These are phyloP conservation scores for Drosophila erecta DNA, from an alignment of 1,140 invertebrate genomes.

Conservation along the genomic window DNA sequence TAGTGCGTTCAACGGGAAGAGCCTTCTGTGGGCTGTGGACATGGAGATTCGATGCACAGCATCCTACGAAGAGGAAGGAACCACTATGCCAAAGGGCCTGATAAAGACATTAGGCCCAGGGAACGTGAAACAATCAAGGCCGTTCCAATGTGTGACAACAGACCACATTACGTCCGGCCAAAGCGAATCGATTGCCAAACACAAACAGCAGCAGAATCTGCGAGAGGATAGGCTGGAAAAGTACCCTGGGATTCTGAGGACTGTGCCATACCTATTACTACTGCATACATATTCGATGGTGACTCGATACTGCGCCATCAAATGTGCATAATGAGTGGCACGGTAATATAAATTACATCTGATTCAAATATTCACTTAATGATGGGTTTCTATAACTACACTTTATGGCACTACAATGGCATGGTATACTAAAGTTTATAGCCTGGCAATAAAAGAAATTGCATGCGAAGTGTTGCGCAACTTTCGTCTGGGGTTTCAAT, in stretches of 20 bases:
- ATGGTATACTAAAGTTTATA: neutral
- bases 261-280: conserved; percentile 7
- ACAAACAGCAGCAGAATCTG: conserved; percentile 23
- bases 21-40: conserved; percentile 36
- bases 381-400: neutral
- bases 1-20: conserved; percentile 20
- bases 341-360: neutral
- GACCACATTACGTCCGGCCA: conserved; percentile 62
- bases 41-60: conserved; percentile 56
- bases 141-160: conserved; percentile 65
- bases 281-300: too few relatives aligned
- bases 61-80: conserved; percentile 7
- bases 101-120: conserved; percentile 62
- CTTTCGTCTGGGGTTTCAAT: neutral
- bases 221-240: conserved; percentile 17
- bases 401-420: neutral
- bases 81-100: conserved; percentile 23
- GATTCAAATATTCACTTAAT: too few relatives aligned
- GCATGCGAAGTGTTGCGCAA: neutral
- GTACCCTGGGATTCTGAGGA: conserved; percentile 1
- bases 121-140: conserved; percentile 66
- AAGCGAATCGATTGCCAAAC: conserved; percentile 69
- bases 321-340: too few relatives aligned
- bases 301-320: too few relatives aligned
- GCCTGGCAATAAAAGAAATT: conserved; percentile 12